A percentile compares a stretch with the other conserved stretches of the same genome.
Conservation (phyloP, 2,888 invertebrate species). For the Julus scandinavius region DNA sequence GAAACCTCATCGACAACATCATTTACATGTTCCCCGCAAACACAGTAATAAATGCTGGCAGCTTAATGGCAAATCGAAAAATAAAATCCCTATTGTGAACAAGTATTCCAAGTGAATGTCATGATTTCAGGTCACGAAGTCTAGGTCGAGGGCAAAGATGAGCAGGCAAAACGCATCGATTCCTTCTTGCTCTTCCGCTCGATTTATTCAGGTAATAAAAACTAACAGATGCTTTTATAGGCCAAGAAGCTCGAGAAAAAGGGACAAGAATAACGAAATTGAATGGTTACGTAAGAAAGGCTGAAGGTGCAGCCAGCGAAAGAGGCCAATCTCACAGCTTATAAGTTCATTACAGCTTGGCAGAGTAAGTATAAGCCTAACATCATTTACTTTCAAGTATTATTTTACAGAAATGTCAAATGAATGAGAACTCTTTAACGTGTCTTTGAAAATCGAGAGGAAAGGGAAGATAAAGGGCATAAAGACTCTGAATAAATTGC, state of each 20-base stretch:
- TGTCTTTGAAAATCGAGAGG: neutral
- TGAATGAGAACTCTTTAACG: neutral
- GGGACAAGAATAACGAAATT: neutral
- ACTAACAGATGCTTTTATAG: conserved; percentile 22
- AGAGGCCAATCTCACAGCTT: conserved; percentile 12
- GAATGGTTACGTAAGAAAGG: conserved; percentile 10
- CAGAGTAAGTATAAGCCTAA: neutral
- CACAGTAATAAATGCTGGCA: neutral
- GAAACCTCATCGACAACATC: neutral
- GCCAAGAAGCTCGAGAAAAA: neutral
- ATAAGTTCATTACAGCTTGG: neutral
- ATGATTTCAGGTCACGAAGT: neutral
- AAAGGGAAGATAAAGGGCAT: too few relatives aligned
- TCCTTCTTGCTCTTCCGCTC: conserved; percentile 15
- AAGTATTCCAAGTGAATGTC: neutral
- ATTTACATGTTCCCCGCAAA: neutral
- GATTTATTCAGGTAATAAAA: conserved; percentile 23
- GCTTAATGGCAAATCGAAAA: neutral
- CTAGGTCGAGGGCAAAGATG: conserved; percentile 26
- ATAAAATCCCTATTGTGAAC: neutral
- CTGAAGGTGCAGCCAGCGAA: conserved; percentile 8
- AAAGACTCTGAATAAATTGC: too few relatives aligned
- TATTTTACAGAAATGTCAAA: conserved; percentile 30
- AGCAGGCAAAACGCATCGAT: conserved; percentile 15
- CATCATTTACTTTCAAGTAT: conserved; percentile 20